phyloP scores from a whole-genome alignment of 2,113 vertebrate genomes.

The Salvelinus sp. region DNA sequence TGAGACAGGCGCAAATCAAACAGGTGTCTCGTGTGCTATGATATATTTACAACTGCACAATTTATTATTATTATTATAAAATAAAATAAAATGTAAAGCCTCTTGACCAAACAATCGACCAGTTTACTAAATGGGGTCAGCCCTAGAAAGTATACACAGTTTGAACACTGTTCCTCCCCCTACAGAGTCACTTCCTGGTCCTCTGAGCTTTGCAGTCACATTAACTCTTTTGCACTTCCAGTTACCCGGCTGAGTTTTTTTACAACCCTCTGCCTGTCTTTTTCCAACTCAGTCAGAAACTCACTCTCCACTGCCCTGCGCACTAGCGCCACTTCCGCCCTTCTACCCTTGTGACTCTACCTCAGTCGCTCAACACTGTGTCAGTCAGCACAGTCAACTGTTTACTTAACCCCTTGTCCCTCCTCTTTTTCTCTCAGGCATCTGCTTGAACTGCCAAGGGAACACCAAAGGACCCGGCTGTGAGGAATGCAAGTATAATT shows the following conservation, averaged over 20 bases:
- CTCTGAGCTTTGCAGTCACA: background rate
- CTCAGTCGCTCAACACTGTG: conserved; percentile 6
- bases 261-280: background rate
- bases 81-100: too few species aligned
- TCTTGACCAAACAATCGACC: too few species aligned
- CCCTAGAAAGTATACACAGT: too few species aligned
- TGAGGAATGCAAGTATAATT: conserved; percentile 77
- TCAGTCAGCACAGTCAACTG: background rate
- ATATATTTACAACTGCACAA: too few species aligned
- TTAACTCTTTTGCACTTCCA: background rate
- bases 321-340: background rate
- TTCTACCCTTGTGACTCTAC: background rate
- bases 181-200: background rate
- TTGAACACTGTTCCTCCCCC: background rate
- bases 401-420: background rate
- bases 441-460: conserved; percentile 78
- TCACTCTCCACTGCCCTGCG: background rate
- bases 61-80: too few species aligned
- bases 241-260: background rate
- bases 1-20: too few species aligned
- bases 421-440: conserved; percentile 65
- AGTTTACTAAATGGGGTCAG: too few species aligned
- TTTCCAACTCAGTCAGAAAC: too few species aligned
- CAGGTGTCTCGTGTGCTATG: too few species aligned
- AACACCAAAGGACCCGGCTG: conserved; percentile 78